Evolutionary conservation across 2,888 invertebrate genomes (phyloP), one percentile per base, ranked within the genome.

Genomic region (Epinotia demarniana): DNA sequence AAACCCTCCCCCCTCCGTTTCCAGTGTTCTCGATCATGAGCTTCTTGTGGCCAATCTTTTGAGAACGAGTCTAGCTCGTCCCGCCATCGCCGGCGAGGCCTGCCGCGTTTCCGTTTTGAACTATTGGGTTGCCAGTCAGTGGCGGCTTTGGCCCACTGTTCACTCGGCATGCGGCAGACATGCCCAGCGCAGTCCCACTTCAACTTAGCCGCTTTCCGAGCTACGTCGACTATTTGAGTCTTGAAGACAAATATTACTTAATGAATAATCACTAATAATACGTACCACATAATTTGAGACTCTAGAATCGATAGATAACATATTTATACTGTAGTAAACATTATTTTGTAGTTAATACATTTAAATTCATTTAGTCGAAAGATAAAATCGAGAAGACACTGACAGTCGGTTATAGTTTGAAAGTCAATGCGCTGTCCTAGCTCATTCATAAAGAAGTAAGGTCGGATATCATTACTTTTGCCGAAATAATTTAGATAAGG

Each of bases 221-320:
- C n/a, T n/a, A n/a, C n/a, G n/a, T n/a, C n/a, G n/a, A n/a, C n/a
- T n/a, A n/a, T n/a, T n/a, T n/a, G n/a, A n/a, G n/a, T n/a, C n/a
- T n/a, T n/a, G 1, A n/a, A 9, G 46, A 16, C 11, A 53, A 2
- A 16, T 49, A 16, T 9, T 11, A 53, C 9, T 39, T 39, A 11
- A 39, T 27, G 2, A 27, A 2, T 13, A 18, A 27, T 27, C 23
- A 27, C 23, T 27, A 27, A 4, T 9, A 58, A 46, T 69, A 69
- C 46, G 16, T 69, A 69, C 69, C 69, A 69, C 69, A 69, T 69
- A 69, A 69, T 69, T 69, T 60, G 46, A 46, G 69, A 58, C 46
- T 23, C 46, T 69, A 60, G 46, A 60, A 69, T 9, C 46, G 58
- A 69, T 46, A 46, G 5, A n/a, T 58, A n/a, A n/a, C 69, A 69